Base-by-base conservation (phyloP, 1,140 invertebrate species). In the Dendroctonus ponderosae region DNA sequence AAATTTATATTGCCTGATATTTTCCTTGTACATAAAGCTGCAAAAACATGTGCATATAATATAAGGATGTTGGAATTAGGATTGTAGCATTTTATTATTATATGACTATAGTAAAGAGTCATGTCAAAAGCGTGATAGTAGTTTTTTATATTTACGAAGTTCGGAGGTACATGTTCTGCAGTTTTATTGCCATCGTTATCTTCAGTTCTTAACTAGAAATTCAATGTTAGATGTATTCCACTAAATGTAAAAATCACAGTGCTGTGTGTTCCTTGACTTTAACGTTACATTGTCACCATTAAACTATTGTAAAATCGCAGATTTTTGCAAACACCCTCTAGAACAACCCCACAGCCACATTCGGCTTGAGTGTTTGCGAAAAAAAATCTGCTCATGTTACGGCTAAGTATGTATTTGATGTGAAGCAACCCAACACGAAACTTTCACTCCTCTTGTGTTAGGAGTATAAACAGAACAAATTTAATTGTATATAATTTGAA, bases 211-310 rank as follows among this genome's bases (percentile, higher is more conserved):
- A 46, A 11, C 43, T 39, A 51, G 9, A 26, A 15, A 59, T 57
- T 66, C 8, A 61, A 44, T 67, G 65, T 67, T 67, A 67, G 38
- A 54, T 66, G 48, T 66, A 61, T 54, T 61, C 46, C 58, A 54
- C 49, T 56, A 59, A 58, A 43, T 52, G 50, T 54, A 67, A 60
- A 60, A 58, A 59, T 67, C 65, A 67, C 65, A 46, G 49, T 40
- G 41, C 57, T 67, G 58, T 67, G 65, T 67, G 51, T 67, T 56
- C 42, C 54, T 59, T 56, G 54, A 68, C 52, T 69, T 71, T 67
- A 75, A 75, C 74, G 71, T 75, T 75, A 76, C 73, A 75, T 75
- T 76, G 73, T 75, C 72, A 76, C 73, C 66, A 66, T 71, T 46
- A 67, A 70, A 60, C 26, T 26, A 26, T 26, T 63, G 62, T 63